A percentile compares a stretch with the other conserved stretches of the same genome.
Conservation (phyloP, 2,113 vertebrate genomes). For the Podilymbus podiceps region DNA sequence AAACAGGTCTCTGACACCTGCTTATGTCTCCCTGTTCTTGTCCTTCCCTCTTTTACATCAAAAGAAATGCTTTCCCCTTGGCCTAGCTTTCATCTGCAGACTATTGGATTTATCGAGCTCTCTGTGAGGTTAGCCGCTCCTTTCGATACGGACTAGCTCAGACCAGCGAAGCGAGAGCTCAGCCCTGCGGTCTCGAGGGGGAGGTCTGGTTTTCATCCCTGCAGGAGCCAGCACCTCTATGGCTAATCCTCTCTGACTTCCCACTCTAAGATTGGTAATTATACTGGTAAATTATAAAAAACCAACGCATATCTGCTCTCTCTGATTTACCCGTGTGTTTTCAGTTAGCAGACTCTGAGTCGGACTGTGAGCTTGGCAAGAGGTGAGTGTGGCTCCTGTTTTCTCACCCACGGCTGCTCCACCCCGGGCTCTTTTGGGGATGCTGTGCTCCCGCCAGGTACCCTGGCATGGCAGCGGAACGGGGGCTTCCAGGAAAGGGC, state of each 20-base stretch:
- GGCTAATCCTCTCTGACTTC: background rate
- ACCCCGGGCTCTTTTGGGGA: background rate
- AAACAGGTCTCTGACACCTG: background rate
- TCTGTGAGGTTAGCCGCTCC: background rate
- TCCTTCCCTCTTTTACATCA: background rate
- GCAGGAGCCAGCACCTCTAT: background rate
- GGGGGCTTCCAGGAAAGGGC: background rate
- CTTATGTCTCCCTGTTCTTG: background rate
- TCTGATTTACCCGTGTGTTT: constrained; percentile 29
- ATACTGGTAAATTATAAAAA: background rate
- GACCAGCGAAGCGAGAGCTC: background rate
- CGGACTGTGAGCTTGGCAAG: background rate
- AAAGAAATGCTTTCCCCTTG: background rate
- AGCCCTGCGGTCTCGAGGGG: background rate
- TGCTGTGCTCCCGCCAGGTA: background rate
- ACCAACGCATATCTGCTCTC: background rate
- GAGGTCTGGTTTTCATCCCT: background rate
- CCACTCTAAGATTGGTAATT: background rate
- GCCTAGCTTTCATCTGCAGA: background rate
- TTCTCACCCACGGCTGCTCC: background rate
- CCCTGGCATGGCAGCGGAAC: background rate
- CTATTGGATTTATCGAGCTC: background rate
- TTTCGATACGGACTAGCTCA: background rate
- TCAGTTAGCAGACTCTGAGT: constrained; percentile 39
- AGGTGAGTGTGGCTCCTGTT: background rate